Evolutionary conservation across 2,888 invertebrate genomes (phyloP), one percentile per base, ranked within the genome.

Genomic region (Diarsia mendica): DNA sequence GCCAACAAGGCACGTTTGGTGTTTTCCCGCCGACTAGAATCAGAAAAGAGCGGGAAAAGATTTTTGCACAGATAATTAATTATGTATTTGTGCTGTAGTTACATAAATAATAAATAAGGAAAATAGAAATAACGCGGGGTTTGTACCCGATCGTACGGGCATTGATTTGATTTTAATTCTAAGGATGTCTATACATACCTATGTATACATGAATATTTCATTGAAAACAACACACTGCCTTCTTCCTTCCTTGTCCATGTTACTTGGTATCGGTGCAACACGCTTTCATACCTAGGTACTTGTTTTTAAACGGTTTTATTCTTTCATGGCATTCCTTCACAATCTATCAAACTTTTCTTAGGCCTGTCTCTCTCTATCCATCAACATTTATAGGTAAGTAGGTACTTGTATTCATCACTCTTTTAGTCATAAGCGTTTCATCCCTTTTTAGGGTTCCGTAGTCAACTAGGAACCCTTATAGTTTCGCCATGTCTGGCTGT

Each of bases 1-100:
- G 4, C 23, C 48, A 68, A 39, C n/a, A 63, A 28, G 55, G 20
- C 53, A 68, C 28, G 53, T n/a, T 44, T 55, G 13, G 53, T 49
- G 39, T 68, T 77, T 77, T 68, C 77, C 76, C 77, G n/a, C 61
- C 3, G 11, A 61, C 28, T 46, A 46, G 28, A 49, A 8, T 49
- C 18, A 11, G 0, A 63, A 72, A 64, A 74, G 1, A 23, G 39
- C 75, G 48, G 55, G 64, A 44, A 48, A 64, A 39, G 48, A 0
- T 55, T 75, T 64, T 58, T 28, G 8, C 64, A 18, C 4, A 65
- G 18, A 49, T 18, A 15, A 65, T 75, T 28, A 64, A 28, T 44
- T 48, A 39, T 28, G 23, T 74, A 15, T 70, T 15, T 48, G 15
- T 49, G 71, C 6, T 23, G 44, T 46, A 10, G 53, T 48, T 18